phyloP scores from a whole-genome alignment of 2,797 vertebrate species.

The Craterocephalus amniculus region DNA sequence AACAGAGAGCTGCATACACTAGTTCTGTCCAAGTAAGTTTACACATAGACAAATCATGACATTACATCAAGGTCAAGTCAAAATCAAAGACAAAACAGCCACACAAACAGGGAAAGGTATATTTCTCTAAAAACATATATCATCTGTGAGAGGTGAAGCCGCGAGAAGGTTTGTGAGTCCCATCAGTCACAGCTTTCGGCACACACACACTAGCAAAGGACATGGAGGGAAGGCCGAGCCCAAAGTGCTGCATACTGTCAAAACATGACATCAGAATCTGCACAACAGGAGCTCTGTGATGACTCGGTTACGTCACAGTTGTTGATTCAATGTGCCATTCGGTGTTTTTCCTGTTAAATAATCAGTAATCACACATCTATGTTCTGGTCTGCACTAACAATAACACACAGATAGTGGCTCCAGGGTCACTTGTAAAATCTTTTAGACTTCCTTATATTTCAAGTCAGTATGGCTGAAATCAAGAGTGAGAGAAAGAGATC shows the following conservation, averaged over 20 bases:
- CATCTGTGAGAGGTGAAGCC: slow-evolving; percentile 64
- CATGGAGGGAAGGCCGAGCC: slow-evolving; percentile 43
- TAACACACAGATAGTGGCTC: background rate
- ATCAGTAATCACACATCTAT: slow-evolving; percentile 3
- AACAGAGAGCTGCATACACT: slow-evolving; percentile 48
- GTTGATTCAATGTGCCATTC: background rate
- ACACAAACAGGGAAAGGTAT: slow-evolving; percentile 40
- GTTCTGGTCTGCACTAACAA: slow-evolving; percentile 3
- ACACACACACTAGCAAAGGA: slow-evolving; percentile 57
- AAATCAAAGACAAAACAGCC: slow-evolving; percentile 36
- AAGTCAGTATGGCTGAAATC: background rate
- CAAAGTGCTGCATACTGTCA: slow-evolving; percentile 17
- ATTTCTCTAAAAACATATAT: slow-evolving; percentile 67
- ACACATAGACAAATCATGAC: slow-evolving; percentile 46
- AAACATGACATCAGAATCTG: slow-evolving; percentile 37
- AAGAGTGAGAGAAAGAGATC: background rate
- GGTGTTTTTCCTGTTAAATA: background rate
- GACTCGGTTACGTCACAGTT: background rate
- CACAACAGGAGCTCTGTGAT: slow-evolving; percentile 28
- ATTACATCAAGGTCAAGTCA: slow-evolving; percentile 36
- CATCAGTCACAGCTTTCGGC: slow-evolving; percentile 73
- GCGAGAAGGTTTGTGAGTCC: slow-evolving; percentile 56
- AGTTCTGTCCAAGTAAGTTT: slow-evolving; percentile 50
- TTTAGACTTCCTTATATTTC: background rate
- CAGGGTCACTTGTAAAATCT: background rate